Conservation (phyloP, 2,888 invertebrate genomes). For the Cephus pulcher region DNA sequence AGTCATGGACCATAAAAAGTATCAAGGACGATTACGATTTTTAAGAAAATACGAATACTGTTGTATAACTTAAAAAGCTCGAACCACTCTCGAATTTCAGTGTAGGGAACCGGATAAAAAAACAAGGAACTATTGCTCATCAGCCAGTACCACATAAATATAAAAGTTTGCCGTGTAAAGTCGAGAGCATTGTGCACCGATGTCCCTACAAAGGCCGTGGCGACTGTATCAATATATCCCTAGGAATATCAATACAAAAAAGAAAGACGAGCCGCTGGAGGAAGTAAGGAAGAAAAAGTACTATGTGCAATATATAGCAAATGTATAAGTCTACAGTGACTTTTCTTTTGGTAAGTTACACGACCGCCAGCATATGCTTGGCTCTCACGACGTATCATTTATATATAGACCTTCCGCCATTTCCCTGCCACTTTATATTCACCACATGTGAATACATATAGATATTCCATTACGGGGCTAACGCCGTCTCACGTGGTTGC, state of each 20-base stretch:
- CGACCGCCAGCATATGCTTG: background rate
- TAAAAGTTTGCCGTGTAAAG: background rate
- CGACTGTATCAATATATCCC: background rate
- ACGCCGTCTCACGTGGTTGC: too few relatives aligned
- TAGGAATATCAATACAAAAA: background rate
- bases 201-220: background rate
- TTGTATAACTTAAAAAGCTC: background rate
- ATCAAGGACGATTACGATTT: background rate
- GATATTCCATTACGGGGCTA: background rate
- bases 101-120: background rate
- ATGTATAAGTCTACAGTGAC: background rate
- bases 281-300: background rate
- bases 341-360: background rate
- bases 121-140: background rate
- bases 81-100: background rate
- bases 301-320: background rate
- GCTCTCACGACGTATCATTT: background rate
- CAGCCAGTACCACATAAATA: background rate
- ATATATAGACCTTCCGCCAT: background rate
- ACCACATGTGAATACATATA: background rate
- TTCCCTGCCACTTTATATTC: constrained; percentile 1
- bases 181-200: background rate
- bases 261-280: background rate
- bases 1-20: background rate
- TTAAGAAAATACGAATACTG: background rate